Base-by-base conservation (phyloP, 2,797 vertebrate genomes). In the Gadopsis marmoratus region DNA sequence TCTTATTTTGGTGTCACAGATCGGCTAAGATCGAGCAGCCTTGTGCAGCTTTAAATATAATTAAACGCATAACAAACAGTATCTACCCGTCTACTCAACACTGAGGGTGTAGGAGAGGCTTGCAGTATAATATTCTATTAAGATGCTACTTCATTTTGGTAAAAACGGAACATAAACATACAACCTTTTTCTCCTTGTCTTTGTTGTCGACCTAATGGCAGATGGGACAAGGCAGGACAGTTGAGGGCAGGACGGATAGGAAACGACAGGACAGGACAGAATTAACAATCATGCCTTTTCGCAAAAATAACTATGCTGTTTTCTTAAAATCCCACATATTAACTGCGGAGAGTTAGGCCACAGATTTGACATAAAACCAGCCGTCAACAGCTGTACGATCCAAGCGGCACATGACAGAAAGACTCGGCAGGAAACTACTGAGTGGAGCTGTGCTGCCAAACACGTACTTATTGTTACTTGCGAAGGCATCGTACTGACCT, bases 141-240 rank as follows among this genome's bases (percentile, higher is more conserved):
- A 3, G 0, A 48, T 0, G 50, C 9, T 13, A 26, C 0, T 48
- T 35, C 1, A 16, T 70, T 19, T 35, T 4, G 2, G 4, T 54
- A 29, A 59, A 61, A 50, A 8, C 19, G 14, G 4, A 60, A 66
- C 23, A 43, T 23, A 37, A 56, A 69, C 5, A 79, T 8, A 58
- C 37, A 70, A 96, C 94, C 94, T 95, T 90, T 19, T 87, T 66
- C 58, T 95, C 94, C 75, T 91, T 94, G 35, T 94, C 90, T 81
- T 92, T 95, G 91, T 95, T 95, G 93, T 96, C 94, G 78, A 87
- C 81, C 95, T 95, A 80, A 56, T 50, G 64, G 56, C 14, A n/a
- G 39, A 82, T 33, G 3, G 47, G 29, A 50, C 31, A 21, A 45
- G 65, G 53, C 53, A 72, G 1, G 71, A 69, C 7, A 35, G 26